Evolutionary conservation across 2,888 invertebrate species (phyloP).

Genomic region (Mythimna lalbum): DNA sequence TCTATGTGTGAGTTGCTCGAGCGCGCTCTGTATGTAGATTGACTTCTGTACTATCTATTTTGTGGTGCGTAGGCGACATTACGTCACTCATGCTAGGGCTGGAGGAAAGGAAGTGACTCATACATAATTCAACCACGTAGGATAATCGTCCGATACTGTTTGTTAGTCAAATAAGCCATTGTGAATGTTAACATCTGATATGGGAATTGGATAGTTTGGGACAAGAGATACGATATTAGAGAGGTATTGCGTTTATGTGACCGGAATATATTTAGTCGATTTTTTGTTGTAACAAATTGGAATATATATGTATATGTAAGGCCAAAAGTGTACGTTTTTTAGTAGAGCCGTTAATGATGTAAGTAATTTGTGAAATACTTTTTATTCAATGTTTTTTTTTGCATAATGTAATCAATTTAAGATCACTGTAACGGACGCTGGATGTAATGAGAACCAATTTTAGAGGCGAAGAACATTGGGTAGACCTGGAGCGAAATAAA

Average conservation of each 20-base stretch:
- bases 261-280: slow-evolving; percentile 17
- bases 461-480: too few species aligned
- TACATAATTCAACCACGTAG: slow-evolving; percentile 82
- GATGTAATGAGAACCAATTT: too few species aligned
- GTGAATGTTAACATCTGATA: slow-evolving; percentile 80
- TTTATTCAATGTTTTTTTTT: too few species aligned
- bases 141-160: slow-evolving; percentile 86
- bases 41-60: too few species aligned
- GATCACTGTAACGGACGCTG: too few species aligned
- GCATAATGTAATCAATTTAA: too few species aligned
- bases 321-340: too few species aligned
- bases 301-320: background rate
- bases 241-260: slow-evolving; percentile 24
- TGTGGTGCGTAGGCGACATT: slow-evolving; percentile 62
- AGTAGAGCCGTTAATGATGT: too few species aligned
- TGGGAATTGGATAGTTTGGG: slow-evolving; percentile 57
- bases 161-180: slow-evolving; percentile 89
- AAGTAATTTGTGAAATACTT: too few species aligned
- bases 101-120: slow-evolving; percentile 81
- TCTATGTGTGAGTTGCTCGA: too few species aligned
- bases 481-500: too few species aligned
- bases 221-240: slow-evolving; percentile 41
- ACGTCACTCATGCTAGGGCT: slow-evolving; percentile 66
- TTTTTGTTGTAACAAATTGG: background rate
- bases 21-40: too few species aligned